These are phyloP conservation scores for Carcharodon carcharias DNA, from an alignment of 2,797 vertebrate species.

Conservation along the genomic window DNA sequence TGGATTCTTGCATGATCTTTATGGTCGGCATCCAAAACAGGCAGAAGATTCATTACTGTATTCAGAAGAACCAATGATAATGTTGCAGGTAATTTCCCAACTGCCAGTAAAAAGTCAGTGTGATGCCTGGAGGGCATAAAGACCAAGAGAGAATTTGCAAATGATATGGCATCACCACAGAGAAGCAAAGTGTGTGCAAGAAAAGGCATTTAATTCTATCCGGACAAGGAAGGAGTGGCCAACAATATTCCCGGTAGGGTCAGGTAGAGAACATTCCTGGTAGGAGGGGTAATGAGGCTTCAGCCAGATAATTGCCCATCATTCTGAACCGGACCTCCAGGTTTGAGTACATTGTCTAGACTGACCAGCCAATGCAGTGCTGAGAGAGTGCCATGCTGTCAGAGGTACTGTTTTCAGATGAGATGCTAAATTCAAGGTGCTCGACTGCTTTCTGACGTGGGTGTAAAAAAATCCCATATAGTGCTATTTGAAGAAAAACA, in stretches of 20 bases:
- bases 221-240: not conserved
- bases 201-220: not conserved
- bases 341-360: not conserved
- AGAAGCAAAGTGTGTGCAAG: not conserved
- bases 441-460: not conserved
- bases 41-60: not conserved
- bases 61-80: not conserved
- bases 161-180: not conserved
- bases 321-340: not conserved
- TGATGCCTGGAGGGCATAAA: not conserved
- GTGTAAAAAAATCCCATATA: not conserved
- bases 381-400: not conserved
- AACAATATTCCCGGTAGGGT: not conserved
- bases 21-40: not conserved
- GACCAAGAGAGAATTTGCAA: not conserved
- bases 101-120: not conserved
- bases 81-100: not conserved
- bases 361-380: not conserved
- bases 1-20: not conserved
- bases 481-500: not conserved
- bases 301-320: not conserved
- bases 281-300: not conserved
- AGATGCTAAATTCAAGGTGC: not conserved
- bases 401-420: not conserved
- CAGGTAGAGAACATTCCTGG: not conserved